Base-by-base conservation (phyloP, 2,797 vertebrate species). In the Pogoniulus pusillus region DNA sequence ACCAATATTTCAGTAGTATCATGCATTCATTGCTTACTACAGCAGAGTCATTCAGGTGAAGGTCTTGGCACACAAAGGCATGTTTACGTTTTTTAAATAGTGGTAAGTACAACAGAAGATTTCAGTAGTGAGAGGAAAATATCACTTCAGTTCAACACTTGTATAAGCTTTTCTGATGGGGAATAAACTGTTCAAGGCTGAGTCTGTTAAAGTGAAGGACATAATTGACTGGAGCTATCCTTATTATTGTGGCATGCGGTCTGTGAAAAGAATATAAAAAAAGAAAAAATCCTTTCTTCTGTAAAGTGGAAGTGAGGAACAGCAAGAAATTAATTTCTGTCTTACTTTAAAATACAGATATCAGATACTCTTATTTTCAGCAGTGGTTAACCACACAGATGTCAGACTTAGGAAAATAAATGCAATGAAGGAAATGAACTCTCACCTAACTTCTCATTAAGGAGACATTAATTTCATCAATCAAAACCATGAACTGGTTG, bases 111-210 rank as follows among this genome's bases (percentile, higher is more conserved):
- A 58, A 19, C n/a, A 76, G 26, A 47, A 79, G 59, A 49, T 57
- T 55, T 22, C 55, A 9, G 2, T 10, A 47, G 54, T 1, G 15
- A 43, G 18, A 74, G 39, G 68, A 82, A 80, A 39, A 69, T 3
- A 13, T 51, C 82, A 49, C 73, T 93, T 87, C 51, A 87, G 76
- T 6, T 45, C 69, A 65, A 1, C 37, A 29, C 74, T 49, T 24
- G 12, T 7, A 14, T 7, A n/a, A 77, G 37, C 59, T 74, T 26
- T 77, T 55, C 41, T 43, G 55, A 80, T 53, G 34, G 45, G 35
- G 16, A 35, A 4, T 24, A 89, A 70, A 54, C 43, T 41, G 62
- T 19, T 91, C 94, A 95, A 93, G 91, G 91, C 65, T 41, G n/a
- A 82, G 64, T 32, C 84, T 76, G 14, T 7, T 51, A 11, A 53